A percentile compares a stretch with the other conserved stretches of the same genome.
These are phyloP conservation scores for Triplophysa siluroides DNA, from an alignment of 2,113 vertebrate genomes.

Conservation along the genomic window DNA sequence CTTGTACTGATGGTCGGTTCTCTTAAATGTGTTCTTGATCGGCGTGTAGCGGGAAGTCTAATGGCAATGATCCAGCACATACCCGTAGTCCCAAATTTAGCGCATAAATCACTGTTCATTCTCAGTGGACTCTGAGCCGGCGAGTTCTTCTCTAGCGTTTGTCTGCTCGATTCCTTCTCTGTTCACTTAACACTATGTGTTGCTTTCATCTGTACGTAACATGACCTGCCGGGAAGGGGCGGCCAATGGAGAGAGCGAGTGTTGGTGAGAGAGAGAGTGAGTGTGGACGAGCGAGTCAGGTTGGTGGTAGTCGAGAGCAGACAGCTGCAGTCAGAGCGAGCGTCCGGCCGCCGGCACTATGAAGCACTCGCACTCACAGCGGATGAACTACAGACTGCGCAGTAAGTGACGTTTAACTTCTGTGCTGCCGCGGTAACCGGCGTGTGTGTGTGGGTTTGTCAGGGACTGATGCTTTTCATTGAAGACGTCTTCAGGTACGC, in stretches of 20 bases:
- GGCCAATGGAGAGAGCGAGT: slow-evolving; percentile 40
- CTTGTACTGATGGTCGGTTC: background rate
- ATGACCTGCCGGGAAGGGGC: slow-evolving; percentile 65
- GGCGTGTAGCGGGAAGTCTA: background rate
- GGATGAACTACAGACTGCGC: slow-evolving; percentile 70
- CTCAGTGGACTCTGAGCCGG: background rate
- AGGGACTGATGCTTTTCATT: too few relatives aligned
- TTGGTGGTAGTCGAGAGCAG: slow-evolving; percentile 69
- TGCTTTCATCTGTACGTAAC: slow-evolving; percentile 71
- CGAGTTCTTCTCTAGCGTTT: background rate
- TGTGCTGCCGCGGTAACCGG: background rate
- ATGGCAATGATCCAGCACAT: slow-evolving; percentile 18
- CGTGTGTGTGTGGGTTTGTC: background rate
- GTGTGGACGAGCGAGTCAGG: slow-evolving; percentile 54
- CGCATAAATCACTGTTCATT: slow-evolving; percentile 2
- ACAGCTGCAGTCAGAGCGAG: slow-evolving; percentile 71
- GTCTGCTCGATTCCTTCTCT: background rate
- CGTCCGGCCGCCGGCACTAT: slow-evolving; percentile 64
- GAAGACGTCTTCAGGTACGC: too few relatives aligned
- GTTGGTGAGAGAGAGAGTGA: background rate
- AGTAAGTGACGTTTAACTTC: slow-evolving; percentile 68
- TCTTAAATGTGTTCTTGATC: background rate
- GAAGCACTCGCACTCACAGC: slow-evolving; percentile 72
- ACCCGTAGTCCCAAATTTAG: background rate
- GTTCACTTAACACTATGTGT: slow-evolving; percentile 21